phyloP scores from a whole-genome alignment of 1,140 invertebrate species.

The Anastrepha obliqua region DNA sequence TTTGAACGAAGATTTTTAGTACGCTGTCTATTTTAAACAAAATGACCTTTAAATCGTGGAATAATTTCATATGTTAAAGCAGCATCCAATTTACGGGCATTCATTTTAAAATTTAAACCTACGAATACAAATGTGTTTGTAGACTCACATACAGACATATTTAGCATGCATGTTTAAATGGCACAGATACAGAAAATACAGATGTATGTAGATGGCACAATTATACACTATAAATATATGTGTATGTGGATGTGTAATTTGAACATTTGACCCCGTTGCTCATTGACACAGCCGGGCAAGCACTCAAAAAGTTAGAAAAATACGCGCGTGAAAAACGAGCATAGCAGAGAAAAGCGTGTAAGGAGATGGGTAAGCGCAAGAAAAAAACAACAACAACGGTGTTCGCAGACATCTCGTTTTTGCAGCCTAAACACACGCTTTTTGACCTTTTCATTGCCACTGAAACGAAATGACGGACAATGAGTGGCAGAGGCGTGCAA shows the following conservation, averaged over 20 bases:
- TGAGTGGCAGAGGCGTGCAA: background rate
- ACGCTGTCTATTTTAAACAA: background rate
- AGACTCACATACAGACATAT: background rate
- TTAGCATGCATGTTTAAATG: background rate
- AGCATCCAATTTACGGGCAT: constrained; percentile 7
- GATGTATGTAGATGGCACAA: background rate
- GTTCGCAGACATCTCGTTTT: background rate
- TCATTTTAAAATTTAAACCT: constrained; percentile 14
- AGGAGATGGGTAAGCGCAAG: background rate
- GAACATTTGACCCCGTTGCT: constrained; percentile 40
- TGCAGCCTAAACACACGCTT: constrained; percentile 37
- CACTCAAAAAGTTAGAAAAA: constrained; percentile 39
- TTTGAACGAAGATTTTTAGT: no score
- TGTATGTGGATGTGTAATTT: constrained; percentile 7
- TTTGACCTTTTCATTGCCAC: constrained; percentile 48
- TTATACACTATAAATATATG: background rate
- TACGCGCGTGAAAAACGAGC: background rate
- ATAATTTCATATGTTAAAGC: background rate
- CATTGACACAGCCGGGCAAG: constrained; percentile 45
- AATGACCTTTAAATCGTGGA: background rate
- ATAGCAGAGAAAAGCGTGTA: background rate
- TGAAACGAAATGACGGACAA: constrained; percentile 40
- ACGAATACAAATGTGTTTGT: no score
- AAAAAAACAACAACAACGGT: background rate
- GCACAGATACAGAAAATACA: background rate